Evolutionary conservation across 2,113 vertebrate species (phyloP).

Genomic region (Seriola rivoliana): DNA sequence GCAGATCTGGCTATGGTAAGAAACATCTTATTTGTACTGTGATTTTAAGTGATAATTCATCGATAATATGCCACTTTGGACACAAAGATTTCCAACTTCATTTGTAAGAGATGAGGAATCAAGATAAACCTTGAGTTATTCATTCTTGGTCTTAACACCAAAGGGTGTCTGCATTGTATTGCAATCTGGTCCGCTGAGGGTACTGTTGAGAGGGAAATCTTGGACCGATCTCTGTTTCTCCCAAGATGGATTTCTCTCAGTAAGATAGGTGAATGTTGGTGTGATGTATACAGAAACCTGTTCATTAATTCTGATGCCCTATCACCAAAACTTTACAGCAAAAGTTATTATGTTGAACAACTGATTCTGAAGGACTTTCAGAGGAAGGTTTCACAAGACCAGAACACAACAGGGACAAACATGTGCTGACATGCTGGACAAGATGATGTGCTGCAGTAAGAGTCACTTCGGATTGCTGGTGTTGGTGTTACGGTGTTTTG

Average conservation of each 20-base stretch:
- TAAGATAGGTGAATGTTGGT: neutral
- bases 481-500: too few species aligned
- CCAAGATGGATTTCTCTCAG: too few species aligned
- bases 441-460: too few species aligned
- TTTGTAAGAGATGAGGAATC: neutral
- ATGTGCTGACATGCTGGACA: too few species aligned
- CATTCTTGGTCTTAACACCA: too few species aligned
- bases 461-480: too few species aligned
- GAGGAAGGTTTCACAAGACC: too few species aligned
- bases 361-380: neutral
- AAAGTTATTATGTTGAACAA: neutral
- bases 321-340: neutral
- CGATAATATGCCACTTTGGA: neutral
- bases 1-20: neutral
- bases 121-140: neutral
- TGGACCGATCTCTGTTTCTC: too few species aligned
- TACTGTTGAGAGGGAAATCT: neutral
- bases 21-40: neutral
- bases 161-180: neutral
- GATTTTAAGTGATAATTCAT: neutral
- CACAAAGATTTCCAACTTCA: neutral
- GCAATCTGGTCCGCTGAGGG: neutral
- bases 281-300: neutral
- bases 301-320: neutral
- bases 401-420: too few species aligned